Percentiles rank a stretch among this genome's conserved stretches.
phyloP scores from a whole-genome alignment of 2,797 vertebrate genomes.

The Denticeps clupeoides region DNA sequence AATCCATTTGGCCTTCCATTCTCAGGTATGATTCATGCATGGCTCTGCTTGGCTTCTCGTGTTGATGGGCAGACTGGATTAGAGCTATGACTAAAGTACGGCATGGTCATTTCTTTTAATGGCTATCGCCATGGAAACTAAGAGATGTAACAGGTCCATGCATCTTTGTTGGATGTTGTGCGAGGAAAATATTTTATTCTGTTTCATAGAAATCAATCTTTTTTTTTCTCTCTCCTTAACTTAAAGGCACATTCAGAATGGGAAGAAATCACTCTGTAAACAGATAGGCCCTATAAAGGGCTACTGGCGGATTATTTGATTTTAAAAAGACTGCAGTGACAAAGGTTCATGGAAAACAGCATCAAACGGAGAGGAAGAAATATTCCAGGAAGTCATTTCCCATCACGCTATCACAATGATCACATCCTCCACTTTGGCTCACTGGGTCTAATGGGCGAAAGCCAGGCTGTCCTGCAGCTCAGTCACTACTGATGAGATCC shows the following conservation, averaged over 20 bases:
- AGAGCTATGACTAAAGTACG: conserved; percentile 6
- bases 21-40: conserved; percentile 13
- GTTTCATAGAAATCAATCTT: too few species aligned
- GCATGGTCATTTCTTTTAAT: conserved; percentile 15
- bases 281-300: too few species aligned
- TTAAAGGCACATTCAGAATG: too few species aligned
- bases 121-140: conserved; percentile 19
- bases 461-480: not conserved
- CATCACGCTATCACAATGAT: not conserved
- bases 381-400: conserved; percentile 4
- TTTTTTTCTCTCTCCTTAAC: too few species aligned
- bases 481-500: conserved; percentile 9
- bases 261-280: too few species aligned
- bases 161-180: not conserved
- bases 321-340: too few species aligned
- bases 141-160: conserved; percentile 16
- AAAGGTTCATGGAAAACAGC: too few species aligned
- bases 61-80: not conserved
- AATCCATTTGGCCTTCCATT: conserved; percentile 16
- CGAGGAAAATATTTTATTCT: too few species aligned
- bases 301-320: too few species aligned
- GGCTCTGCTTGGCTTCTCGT: too few species aligned
- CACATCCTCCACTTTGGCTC: not conserved
- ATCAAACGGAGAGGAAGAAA: too few species aligned
- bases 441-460: conserved; percentile 7